phyloP scores from a whole-genome alignment of 2,888 invertebrate genomes.

The Hermodice carunculata region DNA sequence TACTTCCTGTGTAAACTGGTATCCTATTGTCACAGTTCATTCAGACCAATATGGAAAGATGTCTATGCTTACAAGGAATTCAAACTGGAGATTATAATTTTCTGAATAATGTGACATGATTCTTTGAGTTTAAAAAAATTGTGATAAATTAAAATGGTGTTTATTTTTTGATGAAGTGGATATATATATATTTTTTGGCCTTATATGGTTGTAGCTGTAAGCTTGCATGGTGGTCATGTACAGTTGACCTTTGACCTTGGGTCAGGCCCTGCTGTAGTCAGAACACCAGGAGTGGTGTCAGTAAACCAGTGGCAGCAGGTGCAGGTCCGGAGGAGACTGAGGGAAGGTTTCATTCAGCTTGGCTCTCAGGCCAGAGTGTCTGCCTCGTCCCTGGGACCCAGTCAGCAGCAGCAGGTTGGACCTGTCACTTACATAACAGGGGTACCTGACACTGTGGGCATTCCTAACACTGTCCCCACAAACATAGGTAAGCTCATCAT shows the following conservation, averaged over 20 bases:
- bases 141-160: too few relatives aligned
- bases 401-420: neutral
- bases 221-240: neutral
- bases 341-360: constrained; percentile 1
- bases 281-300: neutral
- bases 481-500: constrained; percentile 1
- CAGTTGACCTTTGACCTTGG: constrained; percentile 16
- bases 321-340: neutral
- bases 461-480: neutral
- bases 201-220: neutral
- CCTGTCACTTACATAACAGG: constrained; percentile 10
- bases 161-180: too few relatives aligned
- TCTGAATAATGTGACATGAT: too few relatives aligned
- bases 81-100: too few relatives aligned
- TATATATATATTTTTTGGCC: too few relatives aligned
- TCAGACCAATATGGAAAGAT: too few relatives aligned
- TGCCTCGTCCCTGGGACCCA: neutral
- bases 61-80: too few relatives aligned
- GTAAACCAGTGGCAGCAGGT: constrained; percentile 4
- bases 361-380: neutral
- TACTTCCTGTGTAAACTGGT: too few relatives aligned
- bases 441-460: neutral
- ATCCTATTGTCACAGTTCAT: too few relatives aligned
- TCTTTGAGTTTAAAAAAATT: too few relatives aligned
- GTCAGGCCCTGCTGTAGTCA: constrained; percentile 7